Evolutionary conservation across 2,113 vertebrate species (phyloP).

Genomic region (Ascaphus truei): DNA sequence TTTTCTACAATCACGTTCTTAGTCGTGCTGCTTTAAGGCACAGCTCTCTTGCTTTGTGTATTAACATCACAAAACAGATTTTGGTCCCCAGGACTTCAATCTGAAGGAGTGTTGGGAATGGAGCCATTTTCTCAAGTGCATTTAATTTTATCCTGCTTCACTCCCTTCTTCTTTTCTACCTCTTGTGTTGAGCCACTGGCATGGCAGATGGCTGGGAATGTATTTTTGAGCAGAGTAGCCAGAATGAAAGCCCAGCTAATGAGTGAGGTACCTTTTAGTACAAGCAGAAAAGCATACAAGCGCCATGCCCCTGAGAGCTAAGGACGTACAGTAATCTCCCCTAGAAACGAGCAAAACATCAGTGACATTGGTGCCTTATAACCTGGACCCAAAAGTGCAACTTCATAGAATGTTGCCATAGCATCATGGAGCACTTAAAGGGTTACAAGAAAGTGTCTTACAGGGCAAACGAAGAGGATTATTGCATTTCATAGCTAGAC

Average conservation of each 20-base stretch:
- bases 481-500: too few species aligned
- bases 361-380: too few species aligned
- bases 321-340: too few species aligned
- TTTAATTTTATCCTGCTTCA: slow-evolving; percentile 10
- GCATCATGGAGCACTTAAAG: too few species aligned
- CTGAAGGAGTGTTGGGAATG: background rate
- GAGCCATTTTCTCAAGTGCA: slow-evolving; percentile 9
- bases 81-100: background rate
- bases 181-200: slow-evolving; percentile 6
- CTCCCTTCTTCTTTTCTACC: slow-evolving; percentile 8
- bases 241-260: slow-evolving; percentile 27
- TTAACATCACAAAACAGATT: slow-evolving; percentile 23
- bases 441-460: too few species aligned
- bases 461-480: too few species aligned
- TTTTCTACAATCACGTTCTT: background rate
- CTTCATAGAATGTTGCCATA: too few species aligned
- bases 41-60: background rate
- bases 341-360: too few species aligned
- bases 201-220: slow-evolving; percentile 31
- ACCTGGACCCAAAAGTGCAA: too few species aligned
- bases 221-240: slow-evolving; percentile 13
- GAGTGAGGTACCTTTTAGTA: slow-evolving; percentile 7
- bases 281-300: background rate
- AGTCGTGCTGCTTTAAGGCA: slow-evolving; percentile 11
- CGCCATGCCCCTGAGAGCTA: background rate